Conservation (phyloP, 2,113 vertebrate species). For the Thinocorus orbignyianus region DNA sequence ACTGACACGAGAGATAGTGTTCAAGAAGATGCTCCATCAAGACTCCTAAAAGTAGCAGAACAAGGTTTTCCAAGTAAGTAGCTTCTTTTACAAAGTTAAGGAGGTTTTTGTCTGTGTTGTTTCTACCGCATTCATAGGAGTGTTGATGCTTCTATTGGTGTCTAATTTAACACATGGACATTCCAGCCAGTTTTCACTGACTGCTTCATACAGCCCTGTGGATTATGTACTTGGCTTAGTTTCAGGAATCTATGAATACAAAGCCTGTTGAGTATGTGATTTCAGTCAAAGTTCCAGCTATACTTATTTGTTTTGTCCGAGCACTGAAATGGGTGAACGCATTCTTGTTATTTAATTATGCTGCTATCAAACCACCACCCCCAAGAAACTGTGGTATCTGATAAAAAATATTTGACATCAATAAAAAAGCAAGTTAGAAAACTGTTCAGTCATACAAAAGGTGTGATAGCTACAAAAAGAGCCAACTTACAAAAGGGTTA, state of each 20-base stretch:
- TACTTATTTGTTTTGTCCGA: not conserved
- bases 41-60: not conserved
- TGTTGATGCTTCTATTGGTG: not conserved
- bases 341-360: conserved; percentile 42
- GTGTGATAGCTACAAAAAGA: conserved; percentile 47
- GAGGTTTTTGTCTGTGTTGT: not conserved
- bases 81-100: not conserved
- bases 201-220: not conserved
- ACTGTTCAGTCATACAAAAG: conserved; percentile 10
- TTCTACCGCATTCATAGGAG: not conserved
- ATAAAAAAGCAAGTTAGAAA: conserved; percentile 22
- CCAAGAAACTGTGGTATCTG: not conserved
- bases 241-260: conserved; percentile 51
- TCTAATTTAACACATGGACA: conserved; percentile 29
- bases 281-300: conserved; percentile 7
- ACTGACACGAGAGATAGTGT: not conserved
- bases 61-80: not conserved
- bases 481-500: conserved; percentile 46
- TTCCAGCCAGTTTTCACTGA: conserved; percentile 45
- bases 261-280: conserved; percentile 26
- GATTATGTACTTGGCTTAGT: conserved; percentile 56
- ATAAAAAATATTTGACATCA: conserved; percentile 6
- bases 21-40: not conserved
- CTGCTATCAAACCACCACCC: not conserved
- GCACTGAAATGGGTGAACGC: not conserved